These are phyloP conservation scores for Volucella inflata DNA, from an alignment of 2,888 invertebrate species.

Conservation along the genomic window DNA sequence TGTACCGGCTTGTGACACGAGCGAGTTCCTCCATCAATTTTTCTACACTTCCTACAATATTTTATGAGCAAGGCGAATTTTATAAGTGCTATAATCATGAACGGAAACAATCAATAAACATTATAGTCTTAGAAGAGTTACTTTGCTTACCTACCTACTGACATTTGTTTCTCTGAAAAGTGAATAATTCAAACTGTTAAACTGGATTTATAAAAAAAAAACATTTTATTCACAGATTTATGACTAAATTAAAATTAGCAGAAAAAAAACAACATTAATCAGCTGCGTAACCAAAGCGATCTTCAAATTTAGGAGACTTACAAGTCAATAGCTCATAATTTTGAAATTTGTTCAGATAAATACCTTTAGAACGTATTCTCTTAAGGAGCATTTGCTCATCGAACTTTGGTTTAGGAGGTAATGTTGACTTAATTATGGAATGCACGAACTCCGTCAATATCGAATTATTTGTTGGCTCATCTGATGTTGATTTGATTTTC, in stretches of 20 bases:
- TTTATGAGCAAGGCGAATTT: too few species aligned
- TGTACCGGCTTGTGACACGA: too few species aligned
- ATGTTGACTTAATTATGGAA: constrained; percentile 85
- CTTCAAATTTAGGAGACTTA: constrained; percentile 87
- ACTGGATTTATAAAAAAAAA: constrained; percentile 24
- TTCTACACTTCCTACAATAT: too few species aligned
- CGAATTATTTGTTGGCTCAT: constrained; percentile 76
- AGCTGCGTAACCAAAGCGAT: constrained; percentile 79
- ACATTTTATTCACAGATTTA: constrained; percentile 1
- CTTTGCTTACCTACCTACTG: too few species aligned
- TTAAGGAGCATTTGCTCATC: constrained; percentile 90
- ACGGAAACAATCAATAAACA: too few species aligned
- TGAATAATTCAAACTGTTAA: too few species aligned
- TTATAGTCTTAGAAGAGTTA: too few species aligned
- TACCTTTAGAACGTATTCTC: constrained; percentile 87
- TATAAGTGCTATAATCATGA: too few species aligned
- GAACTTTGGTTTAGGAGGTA: constrained; percentile 85
- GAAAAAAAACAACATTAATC: constrained; percentile 19
- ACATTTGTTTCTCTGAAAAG: too few species aligned
- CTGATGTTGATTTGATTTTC: not conserved
- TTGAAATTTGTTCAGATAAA: constrained; percentile 86
- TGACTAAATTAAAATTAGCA: not conserved
- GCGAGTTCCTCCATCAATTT: too few species aligned
- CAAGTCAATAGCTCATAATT: constrained; percentile 90
- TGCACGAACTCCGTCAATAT: constrained; percentile 86